Conservation (phyloP, 2,113 vertebrate species). For the Aegotheles bennettii region DNA sequence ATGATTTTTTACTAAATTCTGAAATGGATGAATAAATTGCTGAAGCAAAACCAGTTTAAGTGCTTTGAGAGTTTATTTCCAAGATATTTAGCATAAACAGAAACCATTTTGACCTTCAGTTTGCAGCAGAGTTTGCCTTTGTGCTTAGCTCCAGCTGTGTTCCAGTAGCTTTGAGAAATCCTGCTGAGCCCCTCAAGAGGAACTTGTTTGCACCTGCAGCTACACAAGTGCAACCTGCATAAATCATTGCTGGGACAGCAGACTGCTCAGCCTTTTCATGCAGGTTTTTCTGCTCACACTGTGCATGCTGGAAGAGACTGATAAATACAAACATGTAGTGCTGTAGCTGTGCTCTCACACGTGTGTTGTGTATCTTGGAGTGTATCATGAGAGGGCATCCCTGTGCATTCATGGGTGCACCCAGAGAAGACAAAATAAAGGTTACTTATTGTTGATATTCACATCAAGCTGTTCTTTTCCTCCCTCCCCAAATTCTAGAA, state of each 20-base stretch:
- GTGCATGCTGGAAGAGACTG: neutral
- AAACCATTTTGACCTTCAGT: slow-evolving; percentile 28
- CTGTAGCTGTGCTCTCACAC: neutral
- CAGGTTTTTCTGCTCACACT: neutral
- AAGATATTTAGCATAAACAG: neutral
- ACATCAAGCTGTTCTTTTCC: neutral
- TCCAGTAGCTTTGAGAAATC: slow-evolving; percentile 6
- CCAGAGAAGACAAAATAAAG: neutral
- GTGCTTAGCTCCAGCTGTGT: slow-evolving; percentile 5
- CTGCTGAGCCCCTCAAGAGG: neutral
- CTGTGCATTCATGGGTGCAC: neutral
- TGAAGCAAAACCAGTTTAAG: neutral
- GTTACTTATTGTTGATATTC: neutral
- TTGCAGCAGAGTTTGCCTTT: slow-evolving; percentile 4
- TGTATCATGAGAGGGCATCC: neutral
- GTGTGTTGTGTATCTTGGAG: neutral
- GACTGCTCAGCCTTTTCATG: neutral
- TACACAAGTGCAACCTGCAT: neutral
- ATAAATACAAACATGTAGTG: neutral
- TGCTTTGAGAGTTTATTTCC: neutral
- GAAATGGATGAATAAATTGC: neutral
- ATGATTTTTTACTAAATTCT: neutral
- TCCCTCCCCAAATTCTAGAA: neutral
- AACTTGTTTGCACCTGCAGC: neutral
- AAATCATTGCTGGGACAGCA: neutral